phyloP scores from a whole-genome alignment of 2,888 invertebrate genomes.

The Dicyrtoma fusca region DNA sequence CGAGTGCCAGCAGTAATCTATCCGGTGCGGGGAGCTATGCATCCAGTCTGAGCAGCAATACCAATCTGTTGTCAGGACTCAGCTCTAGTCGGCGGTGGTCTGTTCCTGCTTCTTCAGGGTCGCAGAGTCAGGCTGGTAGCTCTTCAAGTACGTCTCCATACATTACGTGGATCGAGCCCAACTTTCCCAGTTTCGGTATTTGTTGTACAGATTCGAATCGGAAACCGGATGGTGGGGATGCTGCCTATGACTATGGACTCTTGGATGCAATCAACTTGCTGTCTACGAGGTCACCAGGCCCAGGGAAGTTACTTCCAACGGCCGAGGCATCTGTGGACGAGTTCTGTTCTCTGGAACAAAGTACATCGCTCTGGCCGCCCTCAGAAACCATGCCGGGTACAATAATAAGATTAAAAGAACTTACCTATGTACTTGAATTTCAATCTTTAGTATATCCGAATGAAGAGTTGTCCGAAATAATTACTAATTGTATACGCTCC shows the following conservation, averaged over 20 bases:
- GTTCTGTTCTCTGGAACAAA: constrained; percentile 46
- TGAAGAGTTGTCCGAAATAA: no score
- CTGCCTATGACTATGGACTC: constrained; percentile 50
- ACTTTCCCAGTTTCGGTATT: constrained; percentile 26
- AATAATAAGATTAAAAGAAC: not conserved
- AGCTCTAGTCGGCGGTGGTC: constrained; percentile 54
- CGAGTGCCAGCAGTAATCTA: constrained; percentile 43
- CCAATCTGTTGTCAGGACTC: constrained; percentile 37
- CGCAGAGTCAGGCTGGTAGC: constrained; percentile 46
- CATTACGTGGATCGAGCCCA: constrained; percentile 23
- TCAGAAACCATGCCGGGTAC: constrained; percentile 55
- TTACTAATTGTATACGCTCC: no score
- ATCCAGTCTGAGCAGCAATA: constrained; percentile 30
- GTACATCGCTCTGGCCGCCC: constrained; percentile 53
- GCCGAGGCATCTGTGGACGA: constrained; percentile 52
- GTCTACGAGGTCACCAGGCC: constrained; percentile 52
- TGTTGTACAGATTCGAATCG: constrained; percentile 44
- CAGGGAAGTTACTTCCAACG: constrained; percentile 40
- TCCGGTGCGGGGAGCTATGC: constrained; percentile 44
- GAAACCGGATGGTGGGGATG: constrained; percentile 45
- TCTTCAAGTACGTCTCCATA: constrained; percentile 29
- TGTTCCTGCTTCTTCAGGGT: constrained; percentile 51
- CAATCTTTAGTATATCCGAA: no score
- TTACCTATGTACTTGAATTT: no score
- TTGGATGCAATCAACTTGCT: constrained; percentile 55